Evolutionary conservation across 2,888 invertebrate genomes (phyloP), one percentile per base, ranked within the genome.

Genomic region (Antitype chi): DNA sequence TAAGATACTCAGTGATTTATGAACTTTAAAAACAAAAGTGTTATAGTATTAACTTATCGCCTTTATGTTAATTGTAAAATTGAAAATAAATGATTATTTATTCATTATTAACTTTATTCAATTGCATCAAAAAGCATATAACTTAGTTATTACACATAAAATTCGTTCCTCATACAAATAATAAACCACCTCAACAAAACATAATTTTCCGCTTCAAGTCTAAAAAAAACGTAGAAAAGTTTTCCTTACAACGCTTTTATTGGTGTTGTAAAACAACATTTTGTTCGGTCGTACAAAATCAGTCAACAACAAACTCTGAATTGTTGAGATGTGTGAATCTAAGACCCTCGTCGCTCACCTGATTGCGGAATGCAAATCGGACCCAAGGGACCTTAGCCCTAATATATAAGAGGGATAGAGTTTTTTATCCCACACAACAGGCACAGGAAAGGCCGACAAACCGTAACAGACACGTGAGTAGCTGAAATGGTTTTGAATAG

Each of bases 301-400:
- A 92, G 90, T 92, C 92, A 90, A 89, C 90, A 90, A 89, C 90
- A 88, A 90, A 91, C 89, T 91, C 89, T 78, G 90, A 90, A 91
- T 90, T 92, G 92, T 92, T 91, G 91, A 93, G 92, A 91, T 91
- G 89, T 88, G 91, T 88, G 89, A 91, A 89, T 91, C 90, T 91
- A 89, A 89, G 90, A 92, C 94, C 93, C 94, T 92, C 90, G 90
- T 92, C 91, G 90, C 88, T 92, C 90, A 94, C 93, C 94, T 93
- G 94, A 93, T 94, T 94, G 92, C 92, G 93, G 93, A 92, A 93
- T 91, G 91, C 91, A 91, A 93, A 93, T 92, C 86, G 90, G 60
- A 57, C 93, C 90, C 91, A 89, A 69, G 91, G 91, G 92, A 93
- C 82, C 90, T 81, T 91, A 88, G 83, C 86, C 88, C 89, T 90